These are phyloP conservation scores for Torymus tubicola DNA, from an alignment of 2,888 invertebrate species.

Conservation along the genomic window DNA sequence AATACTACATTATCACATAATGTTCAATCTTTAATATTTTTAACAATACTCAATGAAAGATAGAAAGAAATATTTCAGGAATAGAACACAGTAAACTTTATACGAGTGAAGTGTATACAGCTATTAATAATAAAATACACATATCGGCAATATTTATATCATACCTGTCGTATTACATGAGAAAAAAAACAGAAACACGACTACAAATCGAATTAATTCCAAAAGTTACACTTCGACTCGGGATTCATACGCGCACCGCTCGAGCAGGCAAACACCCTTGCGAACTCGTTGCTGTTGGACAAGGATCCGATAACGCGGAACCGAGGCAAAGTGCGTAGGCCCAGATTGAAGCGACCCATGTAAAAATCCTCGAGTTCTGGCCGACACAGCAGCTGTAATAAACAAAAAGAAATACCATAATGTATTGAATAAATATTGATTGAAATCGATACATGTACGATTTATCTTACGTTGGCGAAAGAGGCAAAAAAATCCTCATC, in stretches of 20 bases:
- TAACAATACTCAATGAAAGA: no score
- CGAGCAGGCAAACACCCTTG: constrained; percentile 39
- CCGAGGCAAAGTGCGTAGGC: constrained; percentile 52
- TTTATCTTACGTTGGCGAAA: constrained; percentile 31
- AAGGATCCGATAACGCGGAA: constrained; percentile 48
- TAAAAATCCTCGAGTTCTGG: constrained; percentile 52
- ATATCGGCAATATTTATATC: no score
- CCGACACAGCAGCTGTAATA: constrained; percentile 50
- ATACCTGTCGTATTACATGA: no score
- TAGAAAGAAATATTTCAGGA: no score
- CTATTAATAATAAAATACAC: no score
- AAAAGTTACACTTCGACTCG: constrained; percentile 28
- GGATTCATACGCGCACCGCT: constrained; percentile 39
- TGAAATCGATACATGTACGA: no score
- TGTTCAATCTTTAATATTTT: no score
- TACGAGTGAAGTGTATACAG: no score
- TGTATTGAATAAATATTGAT: background rate
- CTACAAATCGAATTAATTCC: no score
- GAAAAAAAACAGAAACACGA: background rate
- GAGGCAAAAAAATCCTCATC: constrained; percentile 41
- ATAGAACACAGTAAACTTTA: no score
- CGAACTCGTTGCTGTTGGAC: constrained; percentile 43
- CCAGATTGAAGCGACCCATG: constrained; percentile 50
- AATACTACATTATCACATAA: no score
- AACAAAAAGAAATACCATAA: no score